Conservation (phyloP, 30 jellyfish, hydroid and myxozoan species). For the Hydractinia echinata region DNA sequence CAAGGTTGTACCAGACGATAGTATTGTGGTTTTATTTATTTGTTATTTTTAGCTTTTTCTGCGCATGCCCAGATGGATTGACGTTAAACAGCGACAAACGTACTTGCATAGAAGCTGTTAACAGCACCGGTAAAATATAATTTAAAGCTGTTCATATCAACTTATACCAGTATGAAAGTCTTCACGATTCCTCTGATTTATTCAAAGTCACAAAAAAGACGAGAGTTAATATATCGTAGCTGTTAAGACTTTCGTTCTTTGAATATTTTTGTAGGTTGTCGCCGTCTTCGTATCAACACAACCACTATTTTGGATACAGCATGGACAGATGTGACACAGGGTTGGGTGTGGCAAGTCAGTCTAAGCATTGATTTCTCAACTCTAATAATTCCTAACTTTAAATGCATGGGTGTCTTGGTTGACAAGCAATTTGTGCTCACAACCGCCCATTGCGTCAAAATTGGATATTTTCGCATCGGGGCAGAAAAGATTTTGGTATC, state of each 20-base stretch:
- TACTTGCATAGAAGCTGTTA: slow-evolving; percentile 43
- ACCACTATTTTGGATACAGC: neutral
- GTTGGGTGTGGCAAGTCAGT: slow-evolving; percentile 58
- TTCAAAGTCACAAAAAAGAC: too few relatives aligned
- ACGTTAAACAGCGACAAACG: slow-evolving; percentile 40
- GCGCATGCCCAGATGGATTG: slow-evolving; percentile 71
- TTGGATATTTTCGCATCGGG: slow-evolving; percentile 27
- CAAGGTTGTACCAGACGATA: too few relatives aligned
- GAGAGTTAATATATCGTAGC: neutral
- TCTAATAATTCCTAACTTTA: slow-evolving; percentile 23
- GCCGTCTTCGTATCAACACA: slow-evolving; percentile 1
- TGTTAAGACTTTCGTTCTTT: neutral
- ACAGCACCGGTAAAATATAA: slow-evolving; percentile 38
- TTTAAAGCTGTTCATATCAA: neutral
- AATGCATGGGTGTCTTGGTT: slow-evolving; percentile 79
- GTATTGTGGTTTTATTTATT: too few relatives aligned
- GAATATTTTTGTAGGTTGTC: slow-evolving; percentile 26
- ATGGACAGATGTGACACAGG: slow-evolving; percentile 31
- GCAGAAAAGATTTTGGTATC: slow-evolving; percentile 20
- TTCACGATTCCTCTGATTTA: too few relatives aligned
- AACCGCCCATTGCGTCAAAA: slow-evolving; percentile 70
- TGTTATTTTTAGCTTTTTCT: slow-evolving; percentile 42
- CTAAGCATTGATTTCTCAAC: slow-evolving; percentile 29
- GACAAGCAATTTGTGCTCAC: slow-evolving; percentile 47
- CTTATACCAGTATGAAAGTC: neutral